Conservation (phyloP, 2,888 invertebrate species). For the Caenorhabditis wallacei region DNA sequence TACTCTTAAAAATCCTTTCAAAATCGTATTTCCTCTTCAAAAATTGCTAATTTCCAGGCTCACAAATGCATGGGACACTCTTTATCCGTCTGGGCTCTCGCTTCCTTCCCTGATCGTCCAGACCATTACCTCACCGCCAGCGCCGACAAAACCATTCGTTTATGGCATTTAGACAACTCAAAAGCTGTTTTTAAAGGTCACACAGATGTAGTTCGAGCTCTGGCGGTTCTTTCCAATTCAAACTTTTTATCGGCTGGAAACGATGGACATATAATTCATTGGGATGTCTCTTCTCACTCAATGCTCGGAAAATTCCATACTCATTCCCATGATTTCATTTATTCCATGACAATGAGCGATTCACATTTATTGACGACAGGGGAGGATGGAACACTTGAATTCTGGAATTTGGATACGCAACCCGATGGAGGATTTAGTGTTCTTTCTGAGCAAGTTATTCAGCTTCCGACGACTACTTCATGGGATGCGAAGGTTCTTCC, state of each 20-base stretch:
- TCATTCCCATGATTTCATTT: slow-evolving; percentile 76
- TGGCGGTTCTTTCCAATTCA: slow-evolving; percentile 88
- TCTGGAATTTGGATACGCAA: slow-evolving; percentile 67
- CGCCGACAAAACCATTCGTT: slow-evolving; percentile 92
- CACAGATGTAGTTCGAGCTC: slow-evolving; percentile 92
- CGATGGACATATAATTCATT: slow-evolving; percentile 91
- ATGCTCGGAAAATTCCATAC: slow-evolving; percentile 86
- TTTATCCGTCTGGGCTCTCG: slow-evolving; percentile 91
- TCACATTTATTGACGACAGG: slow-evolving; percentile 73
- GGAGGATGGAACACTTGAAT: slow-evolving; percentile 77
- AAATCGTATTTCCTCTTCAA: too few relatives aligned
- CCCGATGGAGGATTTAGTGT: slow-evolving; percentile 33
- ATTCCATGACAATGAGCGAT: slow-evolving; percentile 68
- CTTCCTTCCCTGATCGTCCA: slow-evolving; percentile 74
- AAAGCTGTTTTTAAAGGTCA: slow-evolving; percentile 87
- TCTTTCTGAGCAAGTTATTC: slow-evolving; percentile 84
- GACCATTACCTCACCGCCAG: slow-evolving; percentile 89
- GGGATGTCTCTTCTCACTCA: slow-evolving; percentile 89
- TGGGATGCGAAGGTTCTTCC: slow-evolving; percentile 91
- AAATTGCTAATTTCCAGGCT: slow-evolving; percentile 83
- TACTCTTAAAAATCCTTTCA: not conserved
- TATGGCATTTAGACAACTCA: slow-evolving; percentile 90
- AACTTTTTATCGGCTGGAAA: slow-evolving; percentile 94
- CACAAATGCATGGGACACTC: slow-evolving; percentile 85
- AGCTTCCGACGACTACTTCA: slow-evolving; percentile 91